Percentiles rank a stretch among this genome's conserved stretches.
These are phyloP conservation scores for Prunella fulvescens DNA, from an alignment of 2,113 vertebrate species.

Conservation along the genomic window DNA sequence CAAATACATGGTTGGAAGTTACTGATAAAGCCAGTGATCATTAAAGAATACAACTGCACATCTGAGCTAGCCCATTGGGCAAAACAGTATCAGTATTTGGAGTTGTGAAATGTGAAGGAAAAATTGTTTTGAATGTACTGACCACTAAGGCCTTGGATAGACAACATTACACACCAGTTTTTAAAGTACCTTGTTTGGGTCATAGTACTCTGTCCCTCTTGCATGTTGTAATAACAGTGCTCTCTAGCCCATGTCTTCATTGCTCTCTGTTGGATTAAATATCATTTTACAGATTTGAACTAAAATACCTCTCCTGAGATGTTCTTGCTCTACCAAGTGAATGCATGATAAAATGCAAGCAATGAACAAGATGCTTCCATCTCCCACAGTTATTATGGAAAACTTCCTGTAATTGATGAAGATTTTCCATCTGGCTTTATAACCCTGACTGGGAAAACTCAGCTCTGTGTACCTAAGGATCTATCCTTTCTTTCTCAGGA, in stretches of 20 bases:
- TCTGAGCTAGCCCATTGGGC: background rate
- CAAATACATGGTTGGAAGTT: background rate
- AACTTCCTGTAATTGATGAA: background rate
- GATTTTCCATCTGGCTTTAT: background rate
- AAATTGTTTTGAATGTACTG: background rate
- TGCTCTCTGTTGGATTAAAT: background rate
- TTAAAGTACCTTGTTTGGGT: background rate
- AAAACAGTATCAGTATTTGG: background rate
- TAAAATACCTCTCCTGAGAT: background rate
- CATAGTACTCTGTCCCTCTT: background rate
- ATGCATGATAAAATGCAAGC: accelerated
- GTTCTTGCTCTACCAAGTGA: background rate
- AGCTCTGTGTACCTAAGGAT: background rate
- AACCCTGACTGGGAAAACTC: background rate
- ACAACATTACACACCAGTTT: background rate
- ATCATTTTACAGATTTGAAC: background rate
- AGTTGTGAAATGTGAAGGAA: background rate
- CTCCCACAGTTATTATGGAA: background rate
- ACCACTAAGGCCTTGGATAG: background rate
- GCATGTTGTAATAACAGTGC: background rate
- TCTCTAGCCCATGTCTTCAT: background rate
- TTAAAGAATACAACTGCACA: background rate
- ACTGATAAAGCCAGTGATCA: background rate
- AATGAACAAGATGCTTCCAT: background rate
- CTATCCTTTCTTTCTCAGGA: background rate